phyloP scores from a whole-genome alignment of 1,140 invertebrate species.

The Pseudomyrmex concolor region DNA sequence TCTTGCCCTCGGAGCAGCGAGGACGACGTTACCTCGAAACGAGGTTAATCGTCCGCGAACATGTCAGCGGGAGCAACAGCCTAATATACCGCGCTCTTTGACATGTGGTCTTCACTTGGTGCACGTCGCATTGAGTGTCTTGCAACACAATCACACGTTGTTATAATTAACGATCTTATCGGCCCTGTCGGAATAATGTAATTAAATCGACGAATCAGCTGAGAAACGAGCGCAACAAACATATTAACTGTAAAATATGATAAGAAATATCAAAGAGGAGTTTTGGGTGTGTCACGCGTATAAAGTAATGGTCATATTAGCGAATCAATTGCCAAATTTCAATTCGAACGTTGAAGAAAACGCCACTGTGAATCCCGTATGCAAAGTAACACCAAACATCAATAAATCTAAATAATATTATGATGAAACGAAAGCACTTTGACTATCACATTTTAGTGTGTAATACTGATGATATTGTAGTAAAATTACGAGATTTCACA shows the following conservation, averaged over 20 bases:
- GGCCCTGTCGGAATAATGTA: neutral
- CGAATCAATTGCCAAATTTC: no score
- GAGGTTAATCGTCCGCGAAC: constrained; percentile 78
- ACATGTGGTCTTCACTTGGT: constrained; percentile 22
- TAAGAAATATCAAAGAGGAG: neutral
- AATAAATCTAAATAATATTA: no score
- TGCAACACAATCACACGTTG: constrained; percentile 30
- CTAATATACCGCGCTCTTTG: constrained; percentile 7
- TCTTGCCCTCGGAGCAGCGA: constrained; percentile 68
- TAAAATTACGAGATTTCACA: no score
- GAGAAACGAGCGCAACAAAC: neutral
- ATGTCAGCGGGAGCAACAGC: constrained; percentile 47
- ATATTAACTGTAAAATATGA: neutral
- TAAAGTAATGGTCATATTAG: no score
- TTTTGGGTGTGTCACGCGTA: neutral
- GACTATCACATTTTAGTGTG: no score
- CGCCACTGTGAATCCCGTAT: no score
- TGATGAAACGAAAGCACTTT: no score
- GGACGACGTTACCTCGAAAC: constrained; percentile 76
- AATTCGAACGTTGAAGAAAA: no score
- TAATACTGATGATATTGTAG: no score
- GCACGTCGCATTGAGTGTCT: neutral
- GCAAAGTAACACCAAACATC: no score
- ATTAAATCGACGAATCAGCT: constrained; percentile 28
- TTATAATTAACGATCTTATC: constrained; percentile 33